Evolutionary conservation across 2,113 vertebrate species (phyloP), one percentile per base, ranked within the genome.

Genomic region (Glaucomys volans): DNA sequence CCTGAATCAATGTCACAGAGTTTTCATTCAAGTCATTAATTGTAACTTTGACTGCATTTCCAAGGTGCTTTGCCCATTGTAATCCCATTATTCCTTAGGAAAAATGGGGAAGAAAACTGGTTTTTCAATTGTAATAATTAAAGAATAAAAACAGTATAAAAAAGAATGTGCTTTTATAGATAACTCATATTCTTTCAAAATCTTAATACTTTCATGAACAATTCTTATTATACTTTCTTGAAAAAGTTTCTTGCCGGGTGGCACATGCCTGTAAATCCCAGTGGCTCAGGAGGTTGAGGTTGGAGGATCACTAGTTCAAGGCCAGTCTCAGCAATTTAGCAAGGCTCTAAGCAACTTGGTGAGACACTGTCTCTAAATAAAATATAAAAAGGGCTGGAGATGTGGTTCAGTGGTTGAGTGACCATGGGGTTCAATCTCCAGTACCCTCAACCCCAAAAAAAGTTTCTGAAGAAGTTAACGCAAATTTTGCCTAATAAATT

Each of bases 1-100:
- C 99, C 92, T 98, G 98, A 98, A 99, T 99, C 98, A 99, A 98
- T 50, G 98, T 99, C 89, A 99, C 99, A 2, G 99, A 99, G 18
- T 98, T 98, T 90, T 99, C 99, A 87, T 98, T 99, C 97, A 99
- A 99, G 88, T 99, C 99, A 1, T 99, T 99, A 95, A 99, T 99
- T 2, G 99, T 99, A 92, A 99, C 99, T 90, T 98, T 99, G 96
- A 99, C 99, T 20, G 99, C 98, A 90, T 93, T 98, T 30, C 98
- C 98, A 9, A 99, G 99, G 90, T 99, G 99, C 97, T 99, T 99
- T 86, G 99, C 99, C 99, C 99, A 99, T 50, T 99, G 99, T 82
- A 99, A 98, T 96, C 99, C 99, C 99, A 99, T 99, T 97, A 99
- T 99, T 77, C 99, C 99, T 99, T 96, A 67, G 81, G 1, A 86